Percentiles rank a stretch among this genome's conserved stretches.
Evolutionary conservation across 2,888 invertebrate genomes (phyloP).

Genomic region (Aphidoletes aphidimyza): DNA sequence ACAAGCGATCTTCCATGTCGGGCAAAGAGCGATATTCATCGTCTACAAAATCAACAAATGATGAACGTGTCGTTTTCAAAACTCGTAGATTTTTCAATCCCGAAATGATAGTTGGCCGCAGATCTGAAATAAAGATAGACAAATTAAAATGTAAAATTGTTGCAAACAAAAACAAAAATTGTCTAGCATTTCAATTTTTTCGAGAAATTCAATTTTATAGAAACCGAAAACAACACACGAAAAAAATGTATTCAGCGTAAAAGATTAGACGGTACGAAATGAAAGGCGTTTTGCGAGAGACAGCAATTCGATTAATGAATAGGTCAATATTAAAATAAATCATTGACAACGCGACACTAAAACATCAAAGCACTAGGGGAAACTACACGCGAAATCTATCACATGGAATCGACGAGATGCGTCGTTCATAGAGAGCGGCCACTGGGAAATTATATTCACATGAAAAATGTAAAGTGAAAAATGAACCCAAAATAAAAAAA

Average conservation of each 20-base stretch:
- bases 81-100: conserved; percentile 78
- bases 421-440: too few relatives aligned
- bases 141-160: background rate
- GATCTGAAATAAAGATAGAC: conserved; percentile 63
- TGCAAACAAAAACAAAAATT: background rate
- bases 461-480: too few relatives aligned
- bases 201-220: too few relatives aligned
- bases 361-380: too few relatives aligned
- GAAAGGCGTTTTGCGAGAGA: background rate
- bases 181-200: background rate
- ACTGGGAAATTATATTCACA: too few relatives aligned
- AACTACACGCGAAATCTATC: too few relatives aligned
- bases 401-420: too few relatives aligned
- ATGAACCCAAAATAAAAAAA: too few relatives aligned
- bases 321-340: background rate
- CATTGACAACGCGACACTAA: background rate
- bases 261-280: too few relatives aligned
- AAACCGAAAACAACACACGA: too few relatives aligned
- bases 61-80: conserved; percentile 83
- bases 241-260: too few relatives aligned
- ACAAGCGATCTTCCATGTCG: conserved; percentile 80
- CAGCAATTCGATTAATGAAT: background rate
- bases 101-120: conserved; percentile 71
- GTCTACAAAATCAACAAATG: conserved; percentile 81
- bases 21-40: conserved; percentile 82